Conservation (phyloP, 1,140 invertebrate species). For the Drosophila kurseongensis region DNA sequence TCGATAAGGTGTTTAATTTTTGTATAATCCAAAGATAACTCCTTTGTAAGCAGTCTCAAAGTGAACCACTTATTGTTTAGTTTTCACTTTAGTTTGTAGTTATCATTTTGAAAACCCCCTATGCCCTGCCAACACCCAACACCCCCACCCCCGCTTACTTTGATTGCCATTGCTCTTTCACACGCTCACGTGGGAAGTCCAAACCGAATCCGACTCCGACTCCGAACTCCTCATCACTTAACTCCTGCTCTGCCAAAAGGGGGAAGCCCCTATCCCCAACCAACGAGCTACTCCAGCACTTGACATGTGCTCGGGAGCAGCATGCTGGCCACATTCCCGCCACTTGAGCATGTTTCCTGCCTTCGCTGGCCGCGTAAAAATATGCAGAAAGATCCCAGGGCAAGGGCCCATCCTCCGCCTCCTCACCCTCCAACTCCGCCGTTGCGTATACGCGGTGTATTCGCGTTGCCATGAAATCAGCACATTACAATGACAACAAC, state of each 20-base stretch:
- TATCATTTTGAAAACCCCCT: conserved; percentile 39
- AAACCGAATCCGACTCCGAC: conserved; percentile 8
- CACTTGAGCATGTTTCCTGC: conserved; percentile 81
- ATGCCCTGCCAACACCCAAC: not conserved
- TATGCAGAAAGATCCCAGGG: conserved; percentile 47
- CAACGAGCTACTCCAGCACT: conserved; percentile 26
- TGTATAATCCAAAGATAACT: not conserved
- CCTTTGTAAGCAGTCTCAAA: conserved; percentile 20
- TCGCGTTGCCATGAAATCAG: conserved; percentile 67
- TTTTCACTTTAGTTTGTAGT: conserved; percentile 50
- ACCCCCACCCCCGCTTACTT: conserved; percentile 19
- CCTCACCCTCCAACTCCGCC: not conserved
- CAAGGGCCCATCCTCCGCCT: conserved; percentile 14
- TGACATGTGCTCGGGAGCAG: conserved; percentile 59
- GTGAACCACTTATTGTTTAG: conserved; percentile 55
- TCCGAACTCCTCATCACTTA: conserved; percentile 53
- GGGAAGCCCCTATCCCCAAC: not conserved
- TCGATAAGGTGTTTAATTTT: not conserved
- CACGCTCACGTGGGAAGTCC: conserved; percentile 76
- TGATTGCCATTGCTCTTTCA: conserved; percentile 53
- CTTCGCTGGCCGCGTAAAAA: conserved; percentile 36
- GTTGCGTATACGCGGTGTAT: conserved; percentile 72
- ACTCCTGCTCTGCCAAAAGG: conserved; percentile 37
- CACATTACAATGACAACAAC: conserved; percentile 62
- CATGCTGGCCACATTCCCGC: conserved; percentile 66